Evolutionary conservation across 2,888 invertebrate species (phyloP).

Genomic region (Brenthis daphne): DNA sequence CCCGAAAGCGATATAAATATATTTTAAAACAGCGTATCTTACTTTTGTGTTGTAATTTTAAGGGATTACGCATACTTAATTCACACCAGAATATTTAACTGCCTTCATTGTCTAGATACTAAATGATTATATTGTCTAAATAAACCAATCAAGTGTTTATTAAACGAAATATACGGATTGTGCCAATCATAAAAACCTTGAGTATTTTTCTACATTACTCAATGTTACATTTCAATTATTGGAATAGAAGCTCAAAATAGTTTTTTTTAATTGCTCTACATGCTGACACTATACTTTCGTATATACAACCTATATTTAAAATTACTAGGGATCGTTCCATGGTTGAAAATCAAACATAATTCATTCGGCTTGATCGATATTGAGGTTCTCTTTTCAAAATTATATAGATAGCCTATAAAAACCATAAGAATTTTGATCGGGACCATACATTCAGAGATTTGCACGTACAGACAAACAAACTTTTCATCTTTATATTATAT

Average conservation of each 20-base stretch:
- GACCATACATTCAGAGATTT: too few relatives aligned
- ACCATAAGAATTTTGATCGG: too few relatives aligned
- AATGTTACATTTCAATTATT: conserved; percentile 13
- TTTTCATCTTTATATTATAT: too few relatives aligned
- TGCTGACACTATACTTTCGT: background rate
- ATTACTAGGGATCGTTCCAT: too few relatives aligned
- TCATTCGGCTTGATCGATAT: too few relatives aligned
- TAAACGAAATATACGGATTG: conserved; percentile 15
- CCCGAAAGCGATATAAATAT: too few relatives aligned
- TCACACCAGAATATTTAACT: background rate
- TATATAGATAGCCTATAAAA: too few relatives aligned
- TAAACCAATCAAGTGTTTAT: conserved; percentile 18
- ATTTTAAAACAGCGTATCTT: background rate
- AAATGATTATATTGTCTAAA: conserved; percentile 1
- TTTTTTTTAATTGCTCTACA: conserved; percentile 13
- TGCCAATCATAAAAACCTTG: conserved; percentile 26
- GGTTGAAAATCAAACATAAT: too few relatives aligned
- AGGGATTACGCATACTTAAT: background rate
- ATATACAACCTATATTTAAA: too few relatives aligned
- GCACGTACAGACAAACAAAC: too few relatives aligned
- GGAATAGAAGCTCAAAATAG: conserved; percentile 22
- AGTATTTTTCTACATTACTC: conserved; percentile 11
- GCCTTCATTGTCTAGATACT: background rate
- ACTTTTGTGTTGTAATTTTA: background rate
- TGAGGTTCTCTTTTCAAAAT: too few relatives aligned